Conservation (phyloP, 2,113 vertebrate genomes). For the Catharus fuscescens region DNA sequence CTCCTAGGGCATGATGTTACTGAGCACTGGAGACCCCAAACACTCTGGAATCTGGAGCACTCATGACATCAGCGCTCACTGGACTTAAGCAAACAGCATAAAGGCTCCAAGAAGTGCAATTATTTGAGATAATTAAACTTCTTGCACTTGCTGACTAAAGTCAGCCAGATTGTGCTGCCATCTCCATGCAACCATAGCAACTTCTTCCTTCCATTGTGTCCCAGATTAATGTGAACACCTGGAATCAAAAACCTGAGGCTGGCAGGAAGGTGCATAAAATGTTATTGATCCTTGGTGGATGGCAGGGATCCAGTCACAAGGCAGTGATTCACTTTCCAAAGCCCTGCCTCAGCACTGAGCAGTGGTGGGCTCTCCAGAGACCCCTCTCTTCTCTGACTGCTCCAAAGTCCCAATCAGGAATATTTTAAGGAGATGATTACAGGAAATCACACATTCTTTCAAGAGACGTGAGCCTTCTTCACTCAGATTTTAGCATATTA, state of each 20-base stretch:
- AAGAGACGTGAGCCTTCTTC: not conserved
- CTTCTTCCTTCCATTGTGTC: slow-evolving; percentile 21
- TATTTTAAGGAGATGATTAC: slow-evolving; percentile 6
- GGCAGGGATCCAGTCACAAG: slow-evolving; percentile 19
- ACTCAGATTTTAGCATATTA: not conserved
- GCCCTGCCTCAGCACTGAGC: slow-evolving; percentile 34
- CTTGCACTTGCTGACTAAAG: slow-evolving; percentile 16
- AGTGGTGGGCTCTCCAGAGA: not conserved
- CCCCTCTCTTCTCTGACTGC: not conserved
- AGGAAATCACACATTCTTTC: slow-evolving; percentile 37
- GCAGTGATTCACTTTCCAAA: slow-evolving; percentile 45
- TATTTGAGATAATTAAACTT: slow-evolving; percentile 7
- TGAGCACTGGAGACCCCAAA: not conserved
- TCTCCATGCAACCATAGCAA: slow-evolving; percentile 30
- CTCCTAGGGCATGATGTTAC: rapidly evolving
- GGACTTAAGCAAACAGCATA: not conserved
- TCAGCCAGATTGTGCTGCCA: not conserved
- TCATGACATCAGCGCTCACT: not conserved
- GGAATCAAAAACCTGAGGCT: slow-evolving; percentile 28
- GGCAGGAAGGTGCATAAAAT: slow-evolving; percentile 33
- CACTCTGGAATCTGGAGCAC: not conserved
- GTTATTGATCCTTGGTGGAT: not conserved
- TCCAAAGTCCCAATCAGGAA: slow-evolving; percentile 1
- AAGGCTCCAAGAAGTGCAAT: not conserved
- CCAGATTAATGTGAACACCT: slow-evolving; percentile 51